These are phyloP conservation scores for Lasioglossum malachurum DNA, from an alignment of 2,888 invertebrate species.

Conservation along the genomic window DNA sequence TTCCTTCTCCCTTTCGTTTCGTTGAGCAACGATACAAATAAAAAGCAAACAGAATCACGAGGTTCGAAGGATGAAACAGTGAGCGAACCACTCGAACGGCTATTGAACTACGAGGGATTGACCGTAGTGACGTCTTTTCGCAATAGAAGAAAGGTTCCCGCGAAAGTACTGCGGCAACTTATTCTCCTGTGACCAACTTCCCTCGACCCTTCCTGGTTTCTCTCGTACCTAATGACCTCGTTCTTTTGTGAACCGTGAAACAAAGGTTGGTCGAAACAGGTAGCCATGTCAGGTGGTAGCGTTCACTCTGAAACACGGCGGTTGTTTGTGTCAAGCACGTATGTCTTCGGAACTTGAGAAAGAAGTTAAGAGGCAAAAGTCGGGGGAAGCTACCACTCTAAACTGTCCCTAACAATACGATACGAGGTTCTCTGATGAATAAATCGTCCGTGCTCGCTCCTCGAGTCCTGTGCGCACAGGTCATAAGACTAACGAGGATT, in stretches of 20 bases:
- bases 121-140: constrained; percentile 29
- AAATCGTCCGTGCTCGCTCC: neutral
- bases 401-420: neutral
- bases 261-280: constrained; percentile 60
- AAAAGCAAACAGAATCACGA: neutral
- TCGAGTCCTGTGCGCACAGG: neutral
- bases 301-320: constrained; percentile 34
- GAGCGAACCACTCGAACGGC: neutral
- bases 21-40: neutral
- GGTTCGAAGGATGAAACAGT: neutral
- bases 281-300: constrained; percentile 61
- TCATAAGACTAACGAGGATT: neutral
- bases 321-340: constrained; percentile 41
- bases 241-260: constrained; percentile 61
- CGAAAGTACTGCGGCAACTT: constrained; percentile 34
- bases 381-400: constrained; percentile 48
- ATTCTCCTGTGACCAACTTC: constrained; percentile 56
- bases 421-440: neutral
- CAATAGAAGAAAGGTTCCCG: constrained; percentile 30
- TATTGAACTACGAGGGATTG: constrained; percentile 44
- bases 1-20: neutral
- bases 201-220: constrained; percentile 66
- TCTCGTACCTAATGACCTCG: constrained; percentile 70
- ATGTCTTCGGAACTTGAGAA: constrained; percentile 29
- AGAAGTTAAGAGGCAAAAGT: constrained; percentile 33